Conservation (phyloP, 2,113 vertebrate species). For the Chunga burmeisteri region DNA sequence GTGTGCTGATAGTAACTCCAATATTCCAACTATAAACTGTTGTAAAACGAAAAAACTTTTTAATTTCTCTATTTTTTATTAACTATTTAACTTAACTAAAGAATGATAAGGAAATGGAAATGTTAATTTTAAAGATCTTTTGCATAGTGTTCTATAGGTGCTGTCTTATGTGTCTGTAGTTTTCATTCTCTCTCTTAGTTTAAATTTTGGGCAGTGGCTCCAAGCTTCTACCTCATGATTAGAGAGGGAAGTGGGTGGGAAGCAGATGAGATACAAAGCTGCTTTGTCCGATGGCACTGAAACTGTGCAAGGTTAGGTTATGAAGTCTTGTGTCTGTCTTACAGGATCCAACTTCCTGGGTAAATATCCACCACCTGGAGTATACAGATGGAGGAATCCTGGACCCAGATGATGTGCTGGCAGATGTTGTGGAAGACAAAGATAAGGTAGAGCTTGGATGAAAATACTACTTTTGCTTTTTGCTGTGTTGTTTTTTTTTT, state of each 20-base stretch:
- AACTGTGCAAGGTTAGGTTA: background rate
- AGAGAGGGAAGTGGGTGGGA: background rate
- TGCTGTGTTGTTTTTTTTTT: background rate
- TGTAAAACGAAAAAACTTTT: background rate
- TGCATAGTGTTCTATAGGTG: background rate
- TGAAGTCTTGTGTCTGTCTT: background rate
- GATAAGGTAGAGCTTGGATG: conserved; percentile 86
- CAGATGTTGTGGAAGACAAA: conserved; percentile 95
- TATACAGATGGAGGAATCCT: conserved; percentile 96
- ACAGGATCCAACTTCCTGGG: conserved; percentile 88
- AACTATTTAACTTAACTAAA: background rate
- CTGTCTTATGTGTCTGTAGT: background rate
- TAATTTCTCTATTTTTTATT: background rate
- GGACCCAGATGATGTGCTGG: conserved; percentile 94
- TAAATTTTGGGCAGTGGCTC: background rate
- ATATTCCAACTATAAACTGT: background rate
- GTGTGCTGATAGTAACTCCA: background rate
- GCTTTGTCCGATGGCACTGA: background rate
- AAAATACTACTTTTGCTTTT: background rate
- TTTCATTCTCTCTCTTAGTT: background rate
- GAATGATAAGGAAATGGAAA: background rate
- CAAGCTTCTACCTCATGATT: accelerated
- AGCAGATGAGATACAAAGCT: background rate
- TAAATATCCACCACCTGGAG: conserved; percentile 94
- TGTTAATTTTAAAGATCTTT: background rate